Evolutionary conservation across 1,140 invertebrate genomes (phyloP), one percentile per base, ranked within the genome.

Genomic region (Ganaspis sp.): DNA sequence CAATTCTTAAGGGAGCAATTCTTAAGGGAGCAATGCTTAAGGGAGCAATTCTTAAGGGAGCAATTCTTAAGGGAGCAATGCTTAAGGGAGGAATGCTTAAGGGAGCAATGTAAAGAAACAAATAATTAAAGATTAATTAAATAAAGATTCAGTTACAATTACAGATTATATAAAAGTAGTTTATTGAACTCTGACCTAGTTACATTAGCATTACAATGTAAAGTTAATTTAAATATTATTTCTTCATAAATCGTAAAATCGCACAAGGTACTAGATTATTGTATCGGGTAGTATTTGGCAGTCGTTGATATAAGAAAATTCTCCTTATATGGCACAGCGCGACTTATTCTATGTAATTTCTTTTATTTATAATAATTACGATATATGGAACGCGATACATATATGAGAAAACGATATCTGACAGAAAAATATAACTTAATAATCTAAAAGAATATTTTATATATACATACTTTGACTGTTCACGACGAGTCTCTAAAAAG

Each of bases 101-200:
- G n/a, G n/a, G n/a, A n/a, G n/a, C n/a, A n/a, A n/a, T n/a, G n/a
- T n/a, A n/a, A n/a, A n/a, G n/a, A n/a, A n/a, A n/a, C n/a, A n/a
- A n/a, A n/a, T n/a, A n/a, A n/a, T n/a, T 34, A 34, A 34, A 34
- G 2, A 34, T 34, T 34, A 34, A 34, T 3, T 34, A 34, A 34
- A 34, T 34, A 6, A 34, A 34, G 29, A 34, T 34, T 42, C 40
- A 21, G 19, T 23, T 58, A 15, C 40, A 23, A 23, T 58, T 58
- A 58, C 21, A 64, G 54, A 64, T 64, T 64, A 64, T 64, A 64
- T 34, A 64, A 64, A 64, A 64, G 54, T 64, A 64, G 12, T 64
- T 64, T 64, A 64, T 64, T 64, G 11, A 12, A 64, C 54, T 64
- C 23, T 64, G 54, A 11, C 54, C 6, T 64, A 29, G 9, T 64